Evolutionary conservation across 2,888 invertebrate genomes (phyloP).

Genomic region (Drosophila paramelanica): DNA sequence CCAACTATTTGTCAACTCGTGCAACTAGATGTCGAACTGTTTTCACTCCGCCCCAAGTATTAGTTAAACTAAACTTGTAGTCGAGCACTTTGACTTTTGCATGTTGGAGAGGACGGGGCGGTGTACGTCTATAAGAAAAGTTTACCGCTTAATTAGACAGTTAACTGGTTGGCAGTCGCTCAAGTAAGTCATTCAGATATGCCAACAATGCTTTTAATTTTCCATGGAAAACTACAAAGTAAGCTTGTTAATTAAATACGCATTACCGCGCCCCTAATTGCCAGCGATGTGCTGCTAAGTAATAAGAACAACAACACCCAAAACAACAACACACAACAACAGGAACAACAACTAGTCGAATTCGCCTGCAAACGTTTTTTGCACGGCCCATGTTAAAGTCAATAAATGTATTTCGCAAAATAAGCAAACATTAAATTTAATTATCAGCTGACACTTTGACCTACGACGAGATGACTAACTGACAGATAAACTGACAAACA

Average conservation of each 20-base stretch:
- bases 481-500: constrained; percentile 22
- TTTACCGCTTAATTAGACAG: constrained; percentile 70
- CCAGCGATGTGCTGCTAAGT: constrained; percentile 63
- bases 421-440: constrained; percentile 56
- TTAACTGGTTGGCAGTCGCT: constrained; percentile 48
- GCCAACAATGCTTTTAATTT: constrained; percentile 68
- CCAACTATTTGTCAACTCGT: constrained; percentile 20
- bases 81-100: constrained; percentile 30
- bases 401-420: constrained; percentile 34
- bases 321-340: constrained; percentile 28
- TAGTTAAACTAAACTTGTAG: constrained; percentile 24
- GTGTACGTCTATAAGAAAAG: constrained; percentile 60
- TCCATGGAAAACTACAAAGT: constrained; percentile 73
- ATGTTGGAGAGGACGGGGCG: constrained; percentile 17
- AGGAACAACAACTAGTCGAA: constrained; percentile 32
- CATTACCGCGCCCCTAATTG: constrained; percentile 78
- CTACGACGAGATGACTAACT: constrained; percentile 28
- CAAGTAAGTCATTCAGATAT: constrained; percentile 48
- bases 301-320: constrained; percentile 36
- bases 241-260: constrained; percentile 81
- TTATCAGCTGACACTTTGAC: constrained; percentile 53
- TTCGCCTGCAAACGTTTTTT: constrained; percentile 59
- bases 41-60: constrained; percentile 14
- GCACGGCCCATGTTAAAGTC: constrained; percentile 31
- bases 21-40: constrained; percentile 6